Percentiles rank a stretch among this genome's conserved stretches.
Conservation (phyloP, 2,888 invertebrate genomes). For the Dorcus hopei region DNA sequence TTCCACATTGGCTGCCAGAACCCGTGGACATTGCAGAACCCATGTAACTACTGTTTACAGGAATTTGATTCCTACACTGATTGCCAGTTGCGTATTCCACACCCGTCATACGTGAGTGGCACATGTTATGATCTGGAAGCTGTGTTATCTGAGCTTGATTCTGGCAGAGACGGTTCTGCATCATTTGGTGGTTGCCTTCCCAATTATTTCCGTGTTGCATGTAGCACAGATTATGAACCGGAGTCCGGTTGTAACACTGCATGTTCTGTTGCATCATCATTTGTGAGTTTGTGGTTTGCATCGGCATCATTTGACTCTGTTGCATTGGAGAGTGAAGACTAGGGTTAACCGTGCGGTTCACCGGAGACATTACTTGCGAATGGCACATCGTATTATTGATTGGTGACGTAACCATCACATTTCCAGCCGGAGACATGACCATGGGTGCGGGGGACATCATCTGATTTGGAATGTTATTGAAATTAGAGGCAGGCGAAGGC, state of each 20-base stretch:
- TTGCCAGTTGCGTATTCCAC: conserved; percentile 23
- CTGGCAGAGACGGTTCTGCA: conserved; percentile 29
- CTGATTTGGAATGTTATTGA: conserved; percentile 23
- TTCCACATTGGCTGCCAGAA: conserved; percentile 27
- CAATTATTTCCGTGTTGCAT: conserved; percentile 35
- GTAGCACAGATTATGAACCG: conserved; percentile 35
- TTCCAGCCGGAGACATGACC: conserved; percentile 16
- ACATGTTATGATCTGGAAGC: conserved; percentile 24
- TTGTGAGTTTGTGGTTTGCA: neutral
- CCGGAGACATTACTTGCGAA: conserved; percentile 35
- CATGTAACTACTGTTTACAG: conserved; percentile 28
- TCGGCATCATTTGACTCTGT: too few species aligned
- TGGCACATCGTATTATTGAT: conserved; percentile 35
- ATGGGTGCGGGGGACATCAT: conserved; percentile 23
- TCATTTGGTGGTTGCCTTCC: conserved; percentile 32
- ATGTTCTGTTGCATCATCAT: conserved; percentile 25
- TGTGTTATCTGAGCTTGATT: conserved; percentile 23
- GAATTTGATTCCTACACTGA: conserved; percentile 32
- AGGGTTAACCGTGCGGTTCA: too few species aligned
- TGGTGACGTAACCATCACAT: conserved; percentile 36
- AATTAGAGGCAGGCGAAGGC: conserved; percentile 28
- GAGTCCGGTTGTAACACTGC: conserved; percentile 33
- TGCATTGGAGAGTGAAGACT: conserved; percentile 23
- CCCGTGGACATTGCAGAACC: conserved; percentile 17
- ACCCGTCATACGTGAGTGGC: conserved; percentile 28